Evolutionary conservation across 2,113 vertebrate genomes (phyloP).

Genomic region (Syngnathoides biaculeatus): DNA sequence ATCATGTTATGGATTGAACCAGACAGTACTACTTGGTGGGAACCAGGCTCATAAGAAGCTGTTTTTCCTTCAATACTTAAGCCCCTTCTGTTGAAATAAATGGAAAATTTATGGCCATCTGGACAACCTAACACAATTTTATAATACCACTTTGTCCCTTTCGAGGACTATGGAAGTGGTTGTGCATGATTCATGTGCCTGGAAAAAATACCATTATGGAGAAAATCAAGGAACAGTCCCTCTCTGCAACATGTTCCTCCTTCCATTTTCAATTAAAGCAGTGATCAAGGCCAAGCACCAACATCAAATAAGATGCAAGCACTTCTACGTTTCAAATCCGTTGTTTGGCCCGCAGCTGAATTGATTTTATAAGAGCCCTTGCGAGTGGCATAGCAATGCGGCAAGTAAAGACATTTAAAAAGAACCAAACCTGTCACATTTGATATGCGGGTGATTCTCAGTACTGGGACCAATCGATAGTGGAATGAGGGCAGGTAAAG

Average conservation of each 20-base stretch:
- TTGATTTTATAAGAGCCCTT: background rate
- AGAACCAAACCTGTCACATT: background rate
- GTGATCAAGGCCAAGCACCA: background rate
- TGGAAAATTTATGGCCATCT: too few relatives aligned
- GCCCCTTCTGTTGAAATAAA: too few relatives aligned
- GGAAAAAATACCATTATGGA: background rate
- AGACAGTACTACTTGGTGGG: too few relatives aligned
- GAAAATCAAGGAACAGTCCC: background rate
- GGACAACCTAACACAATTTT: background rate
- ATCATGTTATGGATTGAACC: too few relatives aligned
- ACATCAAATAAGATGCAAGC: too few relatives aligned
- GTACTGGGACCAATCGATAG: background rate
- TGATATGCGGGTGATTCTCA: background rate
- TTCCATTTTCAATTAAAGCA: background rate
- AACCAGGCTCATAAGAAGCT: too few relatives aligned
- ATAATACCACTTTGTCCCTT: background rate
- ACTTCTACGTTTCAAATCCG: background rate
- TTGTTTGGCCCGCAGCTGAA: background rate
- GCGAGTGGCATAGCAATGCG: background rate
- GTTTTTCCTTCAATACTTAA: too few relatives aligned
- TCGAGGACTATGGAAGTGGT: background rate
- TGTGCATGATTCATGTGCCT: background rate
- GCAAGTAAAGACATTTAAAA: background rate
- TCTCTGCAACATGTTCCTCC: background rate
- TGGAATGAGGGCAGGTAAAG: background rate